Conservation (phyloP, 2,113 vertebrate genomes). For the Dasyurus viverrinus region DNA sequence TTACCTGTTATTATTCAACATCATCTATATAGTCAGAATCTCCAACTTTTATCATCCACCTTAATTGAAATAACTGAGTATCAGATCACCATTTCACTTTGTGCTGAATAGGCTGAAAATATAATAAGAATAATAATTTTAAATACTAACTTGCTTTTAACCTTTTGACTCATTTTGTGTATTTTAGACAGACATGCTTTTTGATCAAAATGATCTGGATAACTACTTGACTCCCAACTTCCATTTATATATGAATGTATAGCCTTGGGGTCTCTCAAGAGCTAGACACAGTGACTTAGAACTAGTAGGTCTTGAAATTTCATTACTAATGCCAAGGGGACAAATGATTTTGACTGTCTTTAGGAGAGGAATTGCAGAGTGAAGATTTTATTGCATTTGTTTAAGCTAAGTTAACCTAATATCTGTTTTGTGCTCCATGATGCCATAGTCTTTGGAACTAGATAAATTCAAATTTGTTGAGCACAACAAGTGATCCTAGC, state of each 20-base stretch:
- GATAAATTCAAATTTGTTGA: slow-evolving; percentile 49
- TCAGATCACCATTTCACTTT: slow-evolving; percentile 55
- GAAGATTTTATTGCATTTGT: slow-evolving; percentile 14
- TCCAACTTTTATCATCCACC: slow-evolving; percentile 58
- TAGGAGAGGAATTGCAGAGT: slow-evolving; percentile 9
- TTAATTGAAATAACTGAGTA: slow-evolving; percentile 43
- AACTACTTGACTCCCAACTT: slow-evolving; percentile 57
- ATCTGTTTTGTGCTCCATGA: not conserved
- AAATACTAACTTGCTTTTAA: slow-evolving; percentile 44
- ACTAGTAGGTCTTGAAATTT: not conserved
- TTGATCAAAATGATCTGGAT: slow-evolving; percentile 65
- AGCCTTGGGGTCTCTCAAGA: slow-evolving; percentile 25
- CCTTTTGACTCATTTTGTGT: slow-evolving; percentile 71
- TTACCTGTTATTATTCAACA: not conserved
- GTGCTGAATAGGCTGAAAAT: slow-evolving; percentile 53
- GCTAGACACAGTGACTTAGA: not conserved
- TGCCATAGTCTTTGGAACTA: slow-evolving; percentile 38
- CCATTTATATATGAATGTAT: slow-evolving; percentile 43
- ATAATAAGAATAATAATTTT: no score
- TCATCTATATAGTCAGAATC: not conserved
- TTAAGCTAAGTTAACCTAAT: slow-evolving; percentile 31
- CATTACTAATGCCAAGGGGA: slow-evolving; percentile 13
- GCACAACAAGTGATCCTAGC: slow-evolving; percentile 45
- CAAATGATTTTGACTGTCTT: slow-evolving; percentile 38
- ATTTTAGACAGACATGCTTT: slow-evolving; percentile 48